Base-by-base conservation (phyloP, 1,140 invertebrate genomes). In the Drosophila neocordata region DNA sequence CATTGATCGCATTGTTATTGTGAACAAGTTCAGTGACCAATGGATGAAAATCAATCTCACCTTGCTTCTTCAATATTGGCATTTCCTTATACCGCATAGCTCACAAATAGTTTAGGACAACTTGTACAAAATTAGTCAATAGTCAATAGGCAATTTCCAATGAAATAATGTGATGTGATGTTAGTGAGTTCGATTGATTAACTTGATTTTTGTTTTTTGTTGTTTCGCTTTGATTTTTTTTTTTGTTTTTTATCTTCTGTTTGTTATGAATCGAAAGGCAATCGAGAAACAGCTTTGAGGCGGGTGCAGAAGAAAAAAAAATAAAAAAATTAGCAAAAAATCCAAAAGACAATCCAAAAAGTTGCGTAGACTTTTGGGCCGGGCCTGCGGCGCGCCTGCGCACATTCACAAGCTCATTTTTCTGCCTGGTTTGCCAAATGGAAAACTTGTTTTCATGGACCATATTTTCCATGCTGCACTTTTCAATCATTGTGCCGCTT, bases 81-180 rank as follows among this genome's bases (percentile, higher is more conserved):
- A 74, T 51, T 77, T 79, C 73, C 80, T 66, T 56, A 65, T 70
- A 61, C 79, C 75, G 67, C 79, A 72, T 59, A 41, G 41, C 15
- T 59, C 20, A 20, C 24, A 59, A n/a, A 38, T 37, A 57, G 41
- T 48, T 48, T 48, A 20, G 20, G 41, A 18, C 41, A 48, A 48
- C 41, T 48, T 48, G 41, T 48, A 20, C 41, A 4, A 48, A 48
- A 48, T 65, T 65, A 35, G 55, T 24, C 35, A 31, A 66, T 64
- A 34, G 15, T 34, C 27, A 56, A 34, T 34, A 18, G 53, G n/a
- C 53, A 85, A 73, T 87, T 84, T 74, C 63, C 74, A 85, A 82
- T 85, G 82, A 87, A 82, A 87, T 74, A 87, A 87, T 81, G 41
- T 58, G 63, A 35, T 61, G 37, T 44, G 63, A 66, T 74, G 44